Evolutionary conservation across 2,888 invertebrate species (phyloP), one percentile per base, ranked within the genome.

Genomic region (Eubasilissa splendida): DNA sequence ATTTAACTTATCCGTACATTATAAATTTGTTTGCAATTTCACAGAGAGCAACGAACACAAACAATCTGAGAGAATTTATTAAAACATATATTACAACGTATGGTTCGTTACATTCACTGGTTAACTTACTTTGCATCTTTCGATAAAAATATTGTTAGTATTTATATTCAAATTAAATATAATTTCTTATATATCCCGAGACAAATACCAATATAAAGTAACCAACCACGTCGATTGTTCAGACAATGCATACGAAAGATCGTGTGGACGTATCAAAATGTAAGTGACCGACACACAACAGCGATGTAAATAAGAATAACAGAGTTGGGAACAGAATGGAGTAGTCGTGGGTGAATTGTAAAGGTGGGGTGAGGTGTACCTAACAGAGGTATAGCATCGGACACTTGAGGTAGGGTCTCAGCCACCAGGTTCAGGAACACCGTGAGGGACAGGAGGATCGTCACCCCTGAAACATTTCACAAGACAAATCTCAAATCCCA

Each of bases 351-450:
- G 63, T 70, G 81, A 71, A 63, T 66, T 80, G 56, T 60, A 60
- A 73, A 56, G 58, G 76, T 83, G 81, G 80, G 59, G 76, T 73
- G 78, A 80, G 83, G 86, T 93, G 94, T 96, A 97, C 99, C 99
- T 96, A 99, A 98, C 93, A 99, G 93, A 92, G 99, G 99, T 92
- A 99, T 98, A 91, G 99, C 98, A 93, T 99, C 99, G 92, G 99
- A 99, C 91, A 99, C 99, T 94, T 97, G 98, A 91, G 99, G 99
- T 95, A 99, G 96, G 92, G 98, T 98, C 95, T 99, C 98, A 87
- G 98, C 98, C 91, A 99, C 98, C 93, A 99, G 96, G 93, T 99
- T 97, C 93, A 99, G 96, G 94, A 99, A 99, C 93, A 99, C 98
- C 93, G 98, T 99, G 94, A 99, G 96, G 91, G 99, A 99, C 91